Evolutionary conservation across 2,797 vertebrate genomes (phyloP), one percentile per base, ranked within the genome.

Genomic region (Mionectes olivaceus): DNA sequence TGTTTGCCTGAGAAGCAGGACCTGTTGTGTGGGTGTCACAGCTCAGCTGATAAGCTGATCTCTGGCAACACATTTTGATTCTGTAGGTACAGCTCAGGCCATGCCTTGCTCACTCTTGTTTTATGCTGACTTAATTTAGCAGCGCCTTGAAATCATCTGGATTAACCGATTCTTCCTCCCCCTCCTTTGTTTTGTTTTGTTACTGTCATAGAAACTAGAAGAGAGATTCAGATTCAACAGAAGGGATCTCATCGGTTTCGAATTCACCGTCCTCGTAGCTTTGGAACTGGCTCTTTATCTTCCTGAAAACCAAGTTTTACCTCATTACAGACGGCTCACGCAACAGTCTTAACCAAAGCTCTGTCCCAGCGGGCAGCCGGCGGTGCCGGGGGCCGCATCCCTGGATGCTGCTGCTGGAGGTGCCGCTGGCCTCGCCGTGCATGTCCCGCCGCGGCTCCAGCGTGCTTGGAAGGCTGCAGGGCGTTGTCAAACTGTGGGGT

Each of bases 241-340:
- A 56, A 98, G 98, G 67, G 99, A 99, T 96, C 97, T 99, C 90
- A 98, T 99, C 39, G 98, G 98, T 33, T 98, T 99, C 81, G 99
- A 99, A 97, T 99, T 99, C 97, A 99, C 99, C 0, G 99, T 99
- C 89, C 99, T 99, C 19, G 99, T 99, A 89, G 99, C 99, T 96
- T 96, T 99, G 98, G 99, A 99, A 97, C 99, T 99, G 96, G 99
- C 99, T 19, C 99, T 99, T 33, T 99, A 99, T 87, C 99, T 99
- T 37, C 99, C 99, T 0, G 99, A 99, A 89, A 99, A 98, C 98
- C 99, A 99, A 97, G 99, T 99, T 91, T 99, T 99, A 98, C 99
- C 99, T 75, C 99, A 99, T 83, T 99, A 99, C 96, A 98, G 99
- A 88, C 98, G 99, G 41, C 98, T 99, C 97, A 99, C 99, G 37